Evolutionary conservation across 2,888 invertebrate species (phyloP).

Genomic region (Noctua fimbriata): DNA sequence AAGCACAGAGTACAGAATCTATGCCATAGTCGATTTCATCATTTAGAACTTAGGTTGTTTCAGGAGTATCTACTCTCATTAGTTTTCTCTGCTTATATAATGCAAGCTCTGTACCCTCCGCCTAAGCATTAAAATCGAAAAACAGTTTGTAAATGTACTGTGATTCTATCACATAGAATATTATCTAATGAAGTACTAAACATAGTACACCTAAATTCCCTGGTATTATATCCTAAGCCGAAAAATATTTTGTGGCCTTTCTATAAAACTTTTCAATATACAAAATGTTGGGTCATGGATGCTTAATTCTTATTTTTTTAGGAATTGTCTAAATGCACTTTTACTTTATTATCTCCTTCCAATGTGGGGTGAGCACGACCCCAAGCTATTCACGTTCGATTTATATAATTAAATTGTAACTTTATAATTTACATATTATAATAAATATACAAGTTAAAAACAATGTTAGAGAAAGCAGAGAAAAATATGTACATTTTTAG

Average conservation of each 20-base stretch:
- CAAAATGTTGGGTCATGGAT: constrained; percentile 48
- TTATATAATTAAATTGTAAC: constrained; percentile 23
- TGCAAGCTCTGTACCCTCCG: constrained; percentile 6
- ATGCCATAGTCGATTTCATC: background rate
- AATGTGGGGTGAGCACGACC: constrained; percentile 9
- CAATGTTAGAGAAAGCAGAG: constrained; percentile 34
- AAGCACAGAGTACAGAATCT: background rate
- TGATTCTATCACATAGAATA: constrained; percentile 45
- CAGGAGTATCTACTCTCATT: background rate
- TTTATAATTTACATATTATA: constrained; percentile 9
- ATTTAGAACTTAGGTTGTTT: background rate
- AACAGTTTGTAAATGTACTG: constrained; percentile 48
- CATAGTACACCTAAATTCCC: constrained; percentile 31
- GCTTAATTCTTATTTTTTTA: constrained; percentile 10
- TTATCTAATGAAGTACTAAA: constrained; percentile 47
- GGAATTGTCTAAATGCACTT: constrained; percentile 38
- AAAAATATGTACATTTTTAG: constrained; percentile 48
- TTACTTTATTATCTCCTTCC: constrained; percentile 3
- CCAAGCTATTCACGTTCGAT: constrained; percentile 14
- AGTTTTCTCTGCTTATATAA: background rate
- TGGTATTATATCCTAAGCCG: constrained; percentile 29
- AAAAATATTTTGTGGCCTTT: constrained; percentile 52
- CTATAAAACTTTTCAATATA: constrained; percentile 42
- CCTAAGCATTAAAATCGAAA: constrained; percentile 11
- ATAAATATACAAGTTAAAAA: constrained; percentile 42